Evolutionary conservation across 2,113 vertebrate genomes (phyloP).

Genomic region (Noturus placidus): DNA sequence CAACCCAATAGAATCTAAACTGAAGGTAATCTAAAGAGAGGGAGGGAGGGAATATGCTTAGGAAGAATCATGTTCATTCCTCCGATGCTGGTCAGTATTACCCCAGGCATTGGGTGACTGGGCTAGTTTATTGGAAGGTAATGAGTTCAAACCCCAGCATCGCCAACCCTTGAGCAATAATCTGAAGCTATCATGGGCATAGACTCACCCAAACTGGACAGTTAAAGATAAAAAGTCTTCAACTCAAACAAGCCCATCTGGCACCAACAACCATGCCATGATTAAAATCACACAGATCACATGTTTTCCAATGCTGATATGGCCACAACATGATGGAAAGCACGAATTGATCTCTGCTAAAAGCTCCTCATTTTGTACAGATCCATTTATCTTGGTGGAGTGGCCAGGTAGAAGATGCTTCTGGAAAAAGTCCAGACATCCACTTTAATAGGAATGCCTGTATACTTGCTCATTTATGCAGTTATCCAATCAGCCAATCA

Average conservation of each 20-base stretch:
- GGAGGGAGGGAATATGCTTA: not conserved
- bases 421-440: constrained; percentile 65
- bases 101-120: not conserved
- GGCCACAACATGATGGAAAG: constrained; percentile 51
- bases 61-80: not conserved
- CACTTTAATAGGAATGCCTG: not conserved
- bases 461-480: not conserved
- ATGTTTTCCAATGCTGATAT: no score
- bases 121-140: not conserved
- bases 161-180: not conserved
- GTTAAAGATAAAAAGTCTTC: no score
- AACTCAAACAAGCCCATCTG: no score
- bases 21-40: not conserved
- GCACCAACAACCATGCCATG: no score
- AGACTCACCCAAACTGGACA: no score
- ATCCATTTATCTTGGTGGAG: constrained; percentile 62
- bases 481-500: not conserved
- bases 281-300: no score
- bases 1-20: not conserved
- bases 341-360: constrained; percentile 70
- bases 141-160: not conserved
- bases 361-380: constrained; percentile 66
- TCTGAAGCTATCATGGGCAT: no score
- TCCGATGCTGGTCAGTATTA: not conserved
- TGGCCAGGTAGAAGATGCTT: constrained; percentile 60